Base-by-base conservation (phyloP, 2,797 vertebrate genomes). In the Phrynocephalus vlangalii region DNA sequence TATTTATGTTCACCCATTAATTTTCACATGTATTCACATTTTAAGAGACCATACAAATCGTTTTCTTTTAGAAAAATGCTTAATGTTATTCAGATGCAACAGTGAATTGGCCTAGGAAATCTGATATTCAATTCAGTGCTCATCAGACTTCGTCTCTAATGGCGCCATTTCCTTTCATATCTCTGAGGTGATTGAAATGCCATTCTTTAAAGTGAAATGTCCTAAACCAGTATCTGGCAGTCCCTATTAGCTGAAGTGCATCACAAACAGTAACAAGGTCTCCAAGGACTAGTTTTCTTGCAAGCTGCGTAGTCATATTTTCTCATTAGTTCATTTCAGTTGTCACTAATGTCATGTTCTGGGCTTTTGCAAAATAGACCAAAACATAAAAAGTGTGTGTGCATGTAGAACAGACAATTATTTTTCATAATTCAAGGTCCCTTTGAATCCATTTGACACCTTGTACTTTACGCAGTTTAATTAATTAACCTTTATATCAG, bases 251-350 rank as follows among this genome's bases (percentile, higher is more conserved):
- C 92, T 94, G 89, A 96, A 96, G 95, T 95, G 94, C 94, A 92
- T 96, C 96, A 95, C 95, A 94, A 96, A 94, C 95, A 94, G 96
- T 98, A 98, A 98, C 97, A 97, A 98, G 97, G 96, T 98, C 98
- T 98, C 98, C 70, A 87, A 96, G 97, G 98, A 97, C 96, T 94
- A 95, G 95, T 96, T 95, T 95, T 87, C 86, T 94, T 92, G 90
- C 92, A 96, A 94, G 93, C 95, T 93, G 20, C 87, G 86, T 91
- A 94, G 95, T 97, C 96, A 95, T 97, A 96, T 96, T 96, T 97
- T 96, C 97, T 98, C 95, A 96, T 98, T 98, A 97, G 96, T 96
- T 97, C 96, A 94, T 96, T 96, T 96, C 92, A 93, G 89, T 98
- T 97, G 95, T 96, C 96, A 96, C 95, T 96, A 95, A 95, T 95